Evolutionary conservation across 1,140 invertebrate genomes (phyloP).

Genomic region (Drosophila ohnishii): DNA sequence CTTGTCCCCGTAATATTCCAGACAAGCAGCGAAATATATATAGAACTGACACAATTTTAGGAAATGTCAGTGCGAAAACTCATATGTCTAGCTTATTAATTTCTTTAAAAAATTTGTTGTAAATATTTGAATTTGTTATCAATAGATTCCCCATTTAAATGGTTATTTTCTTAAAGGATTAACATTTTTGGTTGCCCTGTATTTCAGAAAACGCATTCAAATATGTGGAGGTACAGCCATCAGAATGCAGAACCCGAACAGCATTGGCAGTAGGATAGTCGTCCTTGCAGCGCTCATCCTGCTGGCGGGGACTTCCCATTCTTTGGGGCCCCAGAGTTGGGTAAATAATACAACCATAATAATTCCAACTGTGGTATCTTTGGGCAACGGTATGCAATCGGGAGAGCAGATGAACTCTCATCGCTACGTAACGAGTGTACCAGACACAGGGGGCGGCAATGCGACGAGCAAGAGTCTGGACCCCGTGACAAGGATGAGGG

Average conservation of each 20-base stretch:
- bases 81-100: too few relatives aligned
- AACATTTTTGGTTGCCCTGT: neutral
- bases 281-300: constrained; percentile 8
- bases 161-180: neutral
- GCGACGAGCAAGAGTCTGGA: neutral
- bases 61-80: neutral
- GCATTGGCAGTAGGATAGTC: constrained; percentile 15
- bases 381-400: neutral
- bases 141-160: too few relatives aligned
- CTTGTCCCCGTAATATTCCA: too few relatives aligned
- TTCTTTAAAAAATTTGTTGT: too few relatives aligned
- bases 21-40: too few relatives aligned
- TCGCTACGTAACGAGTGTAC: constrained; percentile 13
- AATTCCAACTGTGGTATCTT: constrained; percentile 6
- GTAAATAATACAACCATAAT: neutral
- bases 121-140: neutral
- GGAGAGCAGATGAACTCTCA: neutral
- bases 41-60: too few relatives aligned
- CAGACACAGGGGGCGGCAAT: neutral
- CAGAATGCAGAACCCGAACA: constrained; percentile 29
- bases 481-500: neutral
- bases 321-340: neutral
- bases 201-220: constrained; percentile 18
- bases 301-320: neutral
- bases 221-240: constrained; percentile 22